These are phyloP conservation scores for Pangasius mekongensis DNA, from an alignment of 2,797 vertebrate species.

Conservation along the genomic window DNA sequence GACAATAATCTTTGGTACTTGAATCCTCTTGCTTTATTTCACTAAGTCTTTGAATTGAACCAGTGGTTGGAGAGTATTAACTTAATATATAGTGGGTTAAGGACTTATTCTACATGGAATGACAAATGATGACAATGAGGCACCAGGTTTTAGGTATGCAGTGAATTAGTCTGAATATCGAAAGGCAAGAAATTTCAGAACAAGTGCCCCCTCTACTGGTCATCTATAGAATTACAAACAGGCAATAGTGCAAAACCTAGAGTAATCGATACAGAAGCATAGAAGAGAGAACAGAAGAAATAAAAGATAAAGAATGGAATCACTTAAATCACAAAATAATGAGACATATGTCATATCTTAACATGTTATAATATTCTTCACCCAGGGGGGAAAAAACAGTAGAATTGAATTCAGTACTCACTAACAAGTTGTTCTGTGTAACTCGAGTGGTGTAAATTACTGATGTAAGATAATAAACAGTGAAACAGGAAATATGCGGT, in stretches of 20 bases:
- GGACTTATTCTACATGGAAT: background rate
- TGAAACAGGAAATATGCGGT: background rate
- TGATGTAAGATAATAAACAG: background rate
- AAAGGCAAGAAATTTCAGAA: conserved; percentile 7
- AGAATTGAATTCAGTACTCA: background rate
- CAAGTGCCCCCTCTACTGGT: conserved; percentile 53
- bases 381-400: background rate
- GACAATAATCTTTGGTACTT: background rate
- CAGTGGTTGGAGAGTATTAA: background rate
- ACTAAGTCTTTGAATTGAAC: background rate
- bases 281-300: background rate
- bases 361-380: background rate
- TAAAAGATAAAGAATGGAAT: background rate
- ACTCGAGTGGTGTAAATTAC: background rate
- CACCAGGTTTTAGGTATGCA: background rate
- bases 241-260: no score
- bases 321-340: background rate
- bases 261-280: background rate
- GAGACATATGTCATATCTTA: background rate
- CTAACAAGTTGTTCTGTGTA: background rate
- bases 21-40: background rate
- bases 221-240: conserved; percentile 14
- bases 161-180: background rate
- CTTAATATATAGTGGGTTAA: background rate
- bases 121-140: conserved; percentile 8